Evolutionary conservation across 2,797 vertebrate species (phyloP), one percentile per base, ranked within the genome.

Genomic region (Sebastes reedi): DNA sequence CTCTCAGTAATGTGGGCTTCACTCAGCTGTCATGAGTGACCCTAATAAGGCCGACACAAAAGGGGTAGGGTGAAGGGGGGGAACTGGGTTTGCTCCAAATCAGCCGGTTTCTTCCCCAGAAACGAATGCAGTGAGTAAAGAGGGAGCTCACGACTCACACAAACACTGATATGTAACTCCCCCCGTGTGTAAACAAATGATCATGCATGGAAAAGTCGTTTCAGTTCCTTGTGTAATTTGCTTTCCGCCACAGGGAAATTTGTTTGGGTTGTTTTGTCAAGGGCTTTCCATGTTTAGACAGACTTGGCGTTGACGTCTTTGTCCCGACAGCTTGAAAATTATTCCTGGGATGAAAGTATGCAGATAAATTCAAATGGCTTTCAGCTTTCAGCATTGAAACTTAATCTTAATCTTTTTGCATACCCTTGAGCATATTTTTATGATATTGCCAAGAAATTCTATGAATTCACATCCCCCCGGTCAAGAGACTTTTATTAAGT

Each of bases 1-100:
- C 76, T 90, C 92, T 93, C 92, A 94, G 94, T 94, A 92, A 91
- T 88, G 86, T 80, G 54, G 81, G 82, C 89, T 89, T 93, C 91
- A 90, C 80, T 94, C 90, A 87, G 80, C 89, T 83, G 79, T 92
- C 86, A 83, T 59, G 73, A 71, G 68, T 91, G 91, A 94, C 93
- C 91, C 87, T 94, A 94, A 95, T 94, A 91, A 92, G 89, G 77
- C 87, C 83, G 85, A 85, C 87, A 89, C 69, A 75, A 81, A 67
- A n/a, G 68, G 20, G 22, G 71, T 3, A 4, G 52, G 70, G 70
- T n/a, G 75, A 20, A 68, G 58, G 70, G 70, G 58, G 78, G 79
- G 72, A 27, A 71, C 75, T 54, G 71, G 79, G 74, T 77, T 78
- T 74, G 64, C 79, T 82, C 81, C 80, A 86, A 60, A 73, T 75